Evolutionary conservation across 2,888 invertebrate genomes (phyloP).

Genomic region (Arrhopalites spinosus): DNA sequence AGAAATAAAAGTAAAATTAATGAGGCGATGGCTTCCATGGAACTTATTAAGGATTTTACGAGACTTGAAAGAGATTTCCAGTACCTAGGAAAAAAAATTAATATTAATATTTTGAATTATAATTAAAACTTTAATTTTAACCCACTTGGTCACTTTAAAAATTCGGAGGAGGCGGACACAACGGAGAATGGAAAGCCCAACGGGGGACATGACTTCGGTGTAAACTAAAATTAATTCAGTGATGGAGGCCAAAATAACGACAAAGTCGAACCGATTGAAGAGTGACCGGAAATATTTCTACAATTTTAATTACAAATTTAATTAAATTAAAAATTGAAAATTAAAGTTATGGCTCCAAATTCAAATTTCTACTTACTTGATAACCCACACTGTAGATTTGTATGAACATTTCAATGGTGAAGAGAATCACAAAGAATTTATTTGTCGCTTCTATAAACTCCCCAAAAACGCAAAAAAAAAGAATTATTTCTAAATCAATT

Average conservation of each 20-base stretch:
- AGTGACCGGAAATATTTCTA: slow-evolving; percentile 68
- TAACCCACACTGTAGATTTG: slow-evolving; percentile 69
- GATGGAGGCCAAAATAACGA: slow-evolving; percentile 68
- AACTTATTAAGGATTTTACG: slow-evolving; percentile 96
- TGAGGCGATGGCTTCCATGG: slow-evolving; percentile 98
- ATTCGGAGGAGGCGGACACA: slow-evolving; percentile 67
- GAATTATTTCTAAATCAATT: no score
- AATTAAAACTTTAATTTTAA: no score
- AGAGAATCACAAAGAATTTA: slow-evolving; percentile 67
- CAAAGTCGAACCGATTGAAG: slow-evolving; percentile 69
- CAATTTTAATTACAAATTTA: no score
- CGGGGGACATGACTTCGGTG: slow-evolving; percentile 65
- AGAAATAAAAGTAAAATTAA: slow-evolving; percentile 65
- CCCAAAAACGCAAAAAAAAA: no score
- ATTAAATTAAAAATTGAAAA: no score
- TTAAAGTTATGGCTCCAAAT: no score
- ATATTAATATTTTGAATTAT: no score
- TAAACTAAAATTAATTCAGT: slow-evolving; percentile 65
- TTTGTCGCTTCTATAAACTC: slow-evolving; percentile 64
- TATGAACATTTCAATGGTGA: slow-evolving; percentile 67
- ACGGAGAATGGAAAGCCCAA: slow-evolving; percentile 67
- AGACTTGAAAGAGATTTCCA: slow-evolving; percentile 98
- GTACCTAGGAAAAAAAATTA: no score
- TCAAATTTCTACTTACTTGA: slow-evolving; percentile 58
- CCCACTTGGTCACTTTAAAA: slow-evolving; percentile 69